Conservation (phyloP, 2,113 vertebrate species). For the Tringa solitaria region DNA sequence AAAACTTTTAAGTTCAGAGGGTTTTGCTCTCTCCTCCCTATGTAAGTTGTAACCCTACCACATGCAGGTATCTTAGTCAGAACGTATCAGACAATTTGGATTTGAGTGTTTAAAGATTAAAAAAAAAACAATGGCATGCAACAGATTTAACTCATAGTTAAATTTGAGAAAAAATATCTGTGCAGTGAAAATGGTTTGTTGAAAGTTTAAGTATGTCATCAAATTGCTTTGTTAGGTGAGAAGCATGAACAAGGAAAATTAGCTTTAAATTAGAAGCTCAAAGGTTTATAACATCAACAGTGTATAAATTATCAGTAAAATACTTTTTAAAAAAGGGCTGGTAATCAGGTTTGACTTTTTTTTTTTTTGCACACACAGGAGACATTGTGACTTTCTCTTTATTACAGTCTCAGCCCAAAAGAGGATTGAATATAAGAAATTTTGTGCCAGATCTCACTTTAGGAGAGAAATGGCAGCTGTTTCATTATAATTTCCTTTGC, state of each 20-base stretch:
- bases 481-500: background rate
- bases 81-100: background rate
- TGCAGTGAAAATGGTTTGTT: background rate
- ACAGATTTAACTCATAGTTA: background rate
- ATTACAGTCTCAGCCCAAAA: background rate
- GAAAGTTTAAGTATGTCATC: background rate
- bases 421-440: background rate
- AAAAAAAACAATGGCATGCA: background rate
- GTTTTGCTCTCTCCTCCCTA: background rate
- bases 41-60: accelerated
- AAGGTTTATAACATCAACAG: background rate
- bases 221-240: background rate
- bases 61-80: background rate
- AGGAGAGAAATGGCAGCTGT: background rate
- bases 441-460: background rate
- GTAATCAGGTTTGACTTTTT: background rate
- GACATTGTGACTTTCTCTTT: background rate
- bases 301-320: background rate
- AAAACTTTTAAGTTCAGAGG: background rate
- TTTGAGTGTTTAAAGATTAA: background rate
- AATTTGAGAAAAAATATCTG: background rate
- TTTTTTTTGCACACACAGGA: background rate
- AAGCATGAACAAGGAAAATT: background rate
- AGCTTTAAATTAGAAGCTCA: background rate
- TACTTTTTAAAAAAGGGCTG: background rate